Conservation (phyloP, 2,888 invertebrate species). For the Aromia moschata region DNA sequence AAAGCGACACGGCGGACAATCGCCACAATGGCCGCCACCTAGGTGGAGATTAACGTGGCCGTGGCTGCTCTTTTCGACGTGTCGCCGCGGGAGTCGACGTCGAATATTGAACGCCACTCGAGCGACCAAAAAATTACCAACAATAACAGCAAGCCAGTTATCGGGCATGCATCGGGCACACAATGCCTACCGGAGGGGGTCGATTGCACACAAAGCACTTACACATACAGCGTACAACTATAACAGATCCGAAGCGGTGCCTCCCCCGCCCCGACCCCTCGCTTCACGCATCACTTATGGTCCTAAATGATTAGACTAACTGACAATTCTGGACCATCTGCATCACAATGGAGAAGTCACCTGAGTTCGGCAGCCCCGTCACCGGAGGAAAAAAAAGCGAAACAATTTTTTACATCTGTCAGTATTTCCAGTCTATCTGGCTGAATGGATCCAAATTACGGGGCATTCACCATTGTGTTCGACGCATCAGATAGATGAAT, state of each 20-base stretch:
- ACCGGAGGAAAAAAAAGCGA: slow-evolving; percentile 33
- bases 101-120: slow-evolving; percentile 52
- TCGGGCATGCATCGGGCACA: slow-evolving; percentile 52
- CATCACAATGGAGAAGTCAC: slow-evolving; percentile 53
- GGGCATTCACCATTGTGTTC: slow-evolving; percentile 40
- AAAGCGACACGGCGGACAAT: slow-evolving; percentile 50
- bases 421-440: slow-evolving; percentile 43
- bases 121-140: slow-evolving; percentile 57
- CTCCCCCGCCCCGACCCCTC: slow-evolving; percentile 34
- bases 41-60: slow-evolving; percentile 54
- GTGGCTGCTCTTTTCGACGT: slow-evolving; percentile 54
- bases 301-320: slow-evolving; percentile 53
- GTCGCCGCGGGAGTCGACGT: slow-evolving; percentile 51
- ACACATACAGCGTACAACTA: slow-evolving; percentile 38
- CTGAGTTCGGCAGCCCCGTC: slow-evolving; percentile 42
- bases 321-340: slow-evolving; percentile 53
- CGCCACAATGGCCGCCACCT: slow-evolving; percentile 54
- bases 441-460: slow-evolving; percentile 43
- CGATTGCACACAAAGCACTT: slow-evolving; percentile 43
- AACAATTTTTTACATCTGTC: slow-evolving; percentile 49
- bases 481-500: slow-evolving; percentile 38
- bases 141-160: slow-evolving; percentile 56
- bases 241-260: slow-evolving; percentile 35
- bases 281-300: slow-evolving; percentile 51
- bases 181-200: slow-evolving; percentile 48